A percentile compares a stretch with the other conserved stretches of the same genome.
Evolutionary conservation across 2,888 invertebrate species (phyloP).

Genomic region (Himalopsyche anomala): DNA sequence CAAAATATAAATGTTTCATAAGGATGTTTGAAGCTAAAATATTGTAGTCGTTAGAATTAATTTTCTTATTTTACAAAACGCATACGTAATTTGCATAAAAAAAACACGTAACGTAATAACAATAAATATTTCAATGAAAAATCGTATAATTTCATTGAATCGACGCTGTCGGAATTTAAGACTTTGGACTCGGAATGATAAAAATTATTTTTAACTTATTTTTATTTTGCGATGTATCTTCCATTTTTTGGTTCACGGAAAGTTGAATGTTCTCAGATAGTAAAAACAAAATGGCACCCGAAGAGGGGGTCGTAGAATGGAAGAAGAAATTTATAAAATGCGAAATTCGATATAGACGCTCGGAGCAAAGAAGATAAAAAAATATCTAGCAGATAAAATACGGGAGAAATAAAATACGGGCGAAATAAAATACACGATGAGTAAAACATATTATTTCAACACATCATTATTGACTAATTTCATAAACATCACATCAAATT

Average conservation of each 20-base stretch:
- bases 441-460: background rate
- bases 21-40: too few relatives aligned
- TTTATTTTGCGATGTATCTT: background rate
- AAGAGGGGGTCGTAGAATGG: background rate
- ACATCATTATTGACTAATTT: background rate
- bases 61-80: too few relatives aligned
- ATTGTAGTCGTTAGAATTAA: too few relatives aligned
- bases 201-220: background rate
- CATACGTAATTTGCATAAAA: too few relatives aligned
- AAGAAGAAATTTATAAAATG: background rate
- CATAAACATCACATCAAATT: background rate
- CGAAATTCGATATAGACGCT: background rate
- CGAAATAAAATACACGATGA: background rate
- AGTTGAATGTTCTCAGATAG: background rate
- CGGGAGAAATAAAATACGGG: background rate
- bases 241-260: background rate
- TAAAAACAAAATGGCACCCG: conserved; percentile 14
- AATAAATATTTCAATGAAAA: too few relatives aligned
- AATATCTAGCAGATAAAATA: background rate
- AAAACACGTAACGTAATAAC: too few relatives aligned
- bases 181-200: background rate
- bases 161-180: background rate
- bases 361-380: background rate
- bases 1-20: too few relatives aligned
- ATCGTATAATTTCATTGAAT: too few relatives aligned